Conservation (phyloP, 1,140 invertebrate genomes). For the Acromyrmex charruanus region DNA sequence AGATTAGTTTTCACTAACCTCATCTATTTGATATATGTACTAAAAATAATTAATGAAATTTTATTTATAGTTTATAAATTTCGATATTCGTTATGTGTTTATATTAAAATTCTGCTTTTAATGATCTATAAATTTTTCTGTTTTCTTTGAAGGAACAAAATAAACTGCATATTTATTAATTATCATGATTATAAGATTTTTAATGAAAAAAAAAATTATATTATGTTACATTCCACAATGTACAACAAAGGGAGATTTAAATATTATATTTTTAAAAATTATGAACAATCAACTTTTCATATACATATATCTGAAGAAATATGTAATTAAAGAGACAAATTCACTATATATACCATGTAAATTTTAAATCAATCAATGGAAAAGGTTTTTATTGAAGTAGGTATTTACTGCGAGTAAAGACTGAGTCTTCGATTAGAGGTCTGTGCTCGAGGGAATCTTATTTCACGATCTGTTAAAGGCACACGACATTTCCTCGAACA, state of each 20-base stretch:
- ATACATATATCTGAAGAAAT: not conserved
- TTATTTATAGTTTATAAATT: constrained; percentile 7
- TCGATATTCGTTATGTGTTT: not conserved
- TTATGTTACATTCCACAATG: not conserved
- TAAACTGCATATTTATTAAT: not conserved
- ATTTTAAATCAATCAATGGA: not conserved
- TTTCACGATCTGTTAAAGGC: constrained; percentile 51
- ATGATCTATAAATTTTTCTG: not conserved
- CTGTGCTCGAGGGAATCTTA: constrained; percentile 26
- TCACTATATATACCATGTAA: not conserved
- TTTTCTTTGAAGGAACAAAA: constrained; percentile 11
- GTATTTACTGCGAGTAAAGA: not conserved
- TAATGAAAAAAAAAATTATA: not conserved
- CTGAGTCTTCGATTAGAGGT: not conserved
- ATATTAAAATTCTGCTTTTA: constrained; percentile 15
- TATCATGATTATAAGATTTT: not conserved
- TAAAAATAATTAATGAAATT: constrained; percentile 6
- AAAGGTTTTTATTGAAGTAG: not conserved
- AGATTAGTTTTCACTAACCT: constrained; percentile 1
- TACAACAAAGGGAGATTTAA: not conserved
- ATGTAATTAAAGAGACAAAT: not conserved
- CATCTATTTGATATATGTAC: not conserved
- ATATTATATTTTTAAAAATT: not conserved
- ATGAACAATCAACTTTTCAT: not conserved
- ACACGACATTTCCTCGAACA: constrained; percentile 3